Percentiles rank a stretch among this genome's conserved stretches.
Conservation (phyloP, 2,797 vertebrate genomes). For the Hydrolagus colliei region DNA sequence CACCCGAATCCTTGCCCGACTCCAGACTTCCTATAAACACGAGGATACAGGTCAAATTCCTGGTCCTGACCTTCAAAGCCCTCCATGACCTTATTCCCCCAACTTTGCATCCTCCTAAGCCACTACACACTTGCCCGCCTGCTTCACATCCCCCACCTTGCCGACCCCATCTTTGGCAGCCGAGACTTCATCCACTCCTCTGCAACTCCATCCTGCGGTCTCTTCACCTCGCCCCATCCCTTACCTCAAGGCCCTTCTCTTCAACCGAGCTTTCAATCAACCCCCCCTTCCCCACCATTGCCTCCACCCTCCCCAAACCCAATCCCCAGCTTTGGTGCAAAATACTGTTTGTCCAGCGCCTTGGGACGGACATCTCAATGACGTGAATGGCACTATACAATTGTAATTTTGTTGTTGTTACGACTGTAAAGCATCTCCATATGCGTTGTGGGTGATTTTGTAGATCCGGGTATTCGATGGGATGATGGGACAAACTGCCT, state of each 20-base stretch:
- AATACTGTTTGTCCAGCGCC: background rate
- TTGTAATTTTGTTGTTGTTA: background rate
- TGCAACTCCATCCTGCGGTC: background rate
- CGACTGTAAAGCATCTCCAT: background rate
- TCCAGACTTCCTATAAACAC: too few species aligned
- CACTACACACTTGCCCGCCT: too few species aligned
- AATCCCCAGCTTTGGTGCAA: background rate
- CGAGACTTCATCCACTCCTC: background rate
- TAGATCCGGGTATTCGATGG: too few species aligned
- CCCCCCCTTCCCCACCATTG: background rate
- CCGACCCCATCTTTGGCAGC: background rate
- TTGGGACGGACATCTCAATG: background rate
- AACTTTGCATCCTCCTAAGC: too few species aligned
- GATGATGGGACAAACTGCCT: too few species aligned
- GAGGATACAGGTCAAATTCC: too few species aligned
- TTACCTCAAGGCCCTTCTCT: background rate
- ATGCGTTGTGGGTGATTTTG: too few species aligned
- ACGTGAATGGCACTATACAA: background rate
- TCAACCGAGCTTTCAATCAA: background rate
- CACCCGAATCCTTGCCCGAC: too few species aligned
- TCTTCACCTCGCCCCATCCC: too few species aligned
- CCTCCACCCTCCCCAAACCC: background rate
- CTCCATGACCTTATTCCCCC: too few species aligned
- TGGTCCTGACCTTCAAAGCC: too few species aligned
- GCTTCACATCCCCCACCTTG: background rate